Conservation (phyloP, 1,140 invertebrate species). For the Liolophura sinensis region DNA sequence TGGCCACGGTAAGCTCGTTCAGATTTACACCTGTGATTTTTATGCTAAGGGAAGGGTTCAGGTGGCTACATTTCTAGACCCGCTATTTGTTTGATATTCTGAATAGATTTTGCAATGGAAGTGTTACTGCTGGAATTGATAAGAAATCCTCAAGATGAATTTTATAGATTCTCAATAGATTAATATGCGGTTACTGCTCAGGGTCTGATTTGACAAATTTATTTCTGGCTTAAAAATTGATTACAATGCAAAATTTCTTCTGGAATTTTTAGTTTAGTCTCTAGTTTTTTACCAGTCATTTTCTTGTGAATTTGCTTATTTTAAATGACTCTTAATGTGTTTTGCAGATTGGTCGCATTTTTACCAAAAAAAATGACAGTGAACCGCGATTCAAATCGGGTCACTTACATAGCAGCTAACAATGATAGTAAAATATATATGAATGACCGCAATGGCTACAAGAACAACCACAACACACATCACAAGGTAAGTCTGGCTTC, state of each 20-base stretch:
- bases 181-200: too few species aligned
- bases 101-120: too few species aligned
- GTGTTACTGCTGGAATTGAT: too few species aligned
- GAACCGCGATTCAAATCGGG: conserved; percentile 49
- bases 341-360: conserved; percentile 54
- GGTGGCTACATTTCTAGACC: too few species aligned
- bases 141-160: too few species aligned
- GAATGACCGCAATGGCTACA: conserved; percentile 90
- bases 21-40: background rate
- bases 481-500: conserved; percentile 75
- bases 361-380: conserved; percentile 58
- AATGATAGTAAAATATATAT: conserved; percentile 95
- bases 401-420: conserved; percentile 59
- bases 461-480: conserved; percentile 83
- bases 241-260: conserved; percentile 12
- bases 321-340: background rate
- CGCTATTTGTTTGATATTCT: too few species aligned
- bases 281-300: conserved; percentile 3
- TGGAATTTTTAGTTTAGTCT: conserved; percentile 7
- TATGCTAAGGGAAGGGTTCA: too few species aligned
- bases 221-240: too few species aligned
- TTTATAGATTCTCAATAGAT: too few species aligned
- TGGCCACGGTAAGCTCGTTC: conserved; percentile 81
- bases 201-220: too few species aligned
- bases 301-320: too few species aligned